Evolutionary conservation across 2,113 vertebrate genomes (phyloP), one percentile per base, ranked within the genome.

Genomic region (Laticauda laticaudata): DNA sequence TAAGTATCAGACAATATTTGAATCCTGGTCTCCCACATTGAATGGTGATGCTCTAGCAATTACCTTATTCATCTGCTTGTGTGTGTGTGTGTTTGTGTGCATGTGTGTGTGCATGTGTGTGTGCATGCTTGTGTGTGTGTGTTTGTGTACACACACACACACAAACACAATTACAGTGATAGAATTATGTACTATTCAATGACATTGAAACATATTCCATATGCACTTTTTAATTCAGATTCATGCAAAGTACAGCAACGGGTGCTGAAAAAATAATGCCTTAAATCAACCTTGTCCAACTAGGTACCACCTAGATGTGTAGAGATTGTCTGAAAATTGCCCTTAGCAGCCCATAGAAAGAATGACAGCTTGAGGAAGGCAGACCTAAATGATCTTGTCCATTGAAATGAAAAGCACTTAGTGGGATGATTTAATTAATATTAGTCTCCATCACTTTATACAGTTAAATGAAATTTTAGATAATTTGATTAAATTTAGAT

Each of bases 401-500:
- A 29, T 21, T 29, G 9, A 90, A 93, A 93, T 90, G 26, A 93
- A 53, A 21, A 85, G 45, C 45, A 86, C 61, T 86, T 93, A 45
- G 43, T 45, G 21, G 55, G 14, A 86, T 48, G 24, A n/a, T 51
- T 87, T 51, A 64, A 20, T 86, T 53, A 90, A 26, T 86, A 64
- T 0, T 21, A 39, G n/a, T 56, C 53, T 61, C 88, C 90, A 43
- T 11, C n/a, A 87, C 21, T 51, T 90, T 34, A 11, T 90, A 55
- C 29, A 61, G n/a, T 39, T 56, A 26, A 56, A 59, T 87, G 23
- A 14, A 48, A 87, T 54, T 51, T 43, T 81, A 54, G 10, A 39
- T 39, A 54, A 21, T 86, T 90, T 57, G 75, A 53, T 64, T 48
- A 10, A 15, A 90, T 64, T 86, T 87, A 89, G 45, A 61, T 51